Evolutionary conservation across 1,140 invertebrate genomes (phyloP).

Genomic region (Triops longicaudatus): DNA sequence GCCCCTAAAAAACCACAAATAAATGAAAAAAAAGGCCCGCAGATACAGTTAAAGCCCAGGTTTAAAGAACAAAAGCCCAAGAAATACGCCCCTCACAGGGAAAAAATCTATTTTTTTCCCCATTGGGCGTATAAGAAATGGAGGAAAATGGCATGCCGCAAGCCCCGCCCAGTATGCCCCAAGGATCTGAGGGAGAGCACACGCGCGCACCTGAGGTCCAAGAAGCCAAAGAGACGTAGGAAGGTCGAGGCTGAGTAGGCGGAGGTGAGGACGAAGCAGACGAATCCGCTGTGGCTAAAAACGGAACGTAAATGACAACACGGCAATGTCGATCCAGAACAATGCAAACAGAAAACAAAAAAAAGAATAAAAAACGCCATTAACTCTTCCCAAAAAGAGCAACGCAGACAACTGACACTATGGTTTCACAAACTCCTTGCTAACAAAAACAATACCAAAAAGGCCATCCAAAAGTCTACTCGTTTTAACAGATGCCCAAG

Average conservation of each 20-base stretch:
- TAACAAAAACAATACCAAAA: not conserved
- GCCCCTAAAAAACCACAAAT: not conserved
- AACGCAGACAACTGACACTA: not conserved
- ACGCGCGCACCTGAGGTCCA: conserved; percentile 10
- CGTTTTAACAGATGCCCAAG: not conserved
- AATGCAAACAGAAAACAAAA: conserved; percentile 3
- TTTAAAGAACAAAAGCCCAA: not conserved
- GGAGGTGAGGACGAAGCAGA: conserved; percentile 13
- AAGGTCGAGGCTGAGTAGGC: conserved; percentile 13
- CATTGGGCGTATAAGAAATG: not conserved
- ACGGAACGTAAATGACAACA: conserved; percentile 1
- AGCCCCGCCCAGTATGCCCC: not conserved
- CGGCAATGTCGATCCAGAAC: not conserved
- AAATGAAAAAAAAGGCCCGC: conserved; percentile 20
- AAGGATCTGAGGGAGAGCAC: not conserved
- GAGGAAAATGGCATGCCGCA: not conserved
- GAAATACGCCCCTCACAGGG: not conserved
- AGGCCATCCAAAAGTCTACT: not conserved
- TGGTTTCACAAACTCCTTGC: not conserved
- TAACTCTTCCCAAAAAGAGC: not conserved
- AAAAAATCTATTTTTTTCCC: not conserved
- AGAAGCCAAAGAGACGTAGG: conserved; percentile 14
- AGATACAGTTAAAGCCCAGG: not conserved
- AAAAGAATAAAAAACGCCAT: not conserved
- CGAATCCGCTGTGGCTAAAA: not conserved